These are phyloP conservation scores for Anolis sagrei DNA, from an alignment of 2,113 vertebrate genomes.

Conservation along the genomic window DNA sequence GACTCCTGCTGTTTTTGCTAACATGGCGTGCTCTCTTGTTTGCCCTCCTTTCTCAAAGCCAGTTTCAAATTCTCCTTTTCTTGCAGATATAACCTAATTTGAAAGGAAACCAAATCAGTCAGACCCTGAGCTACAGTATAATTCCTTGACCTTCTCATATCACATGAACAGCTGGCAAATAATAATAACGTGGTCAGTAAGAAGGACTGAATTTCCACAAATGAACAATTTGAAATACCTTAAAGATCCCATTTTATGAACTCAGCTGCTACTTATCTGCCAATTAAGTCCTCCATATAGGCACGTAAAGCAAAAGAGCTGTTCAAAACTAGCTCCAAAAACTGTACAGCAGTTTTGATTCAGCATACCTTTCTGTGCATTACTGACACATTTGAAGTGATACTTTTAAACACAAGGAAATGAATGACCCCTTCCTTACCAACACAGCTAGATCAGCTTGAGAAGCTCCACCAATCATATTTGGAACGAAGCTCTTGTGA, in stretches of 20 bases:
- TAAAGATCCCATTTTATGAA: neutral
- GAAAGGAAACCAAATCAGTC: slow-evolving; percentile 38
- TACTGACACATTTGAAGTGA: neutral
- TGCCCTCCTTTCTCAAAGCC: slow-evolving; percentile 99
- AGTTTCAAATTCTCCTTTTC: slow-evolving; percentile 99
- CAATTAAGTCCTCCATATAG: too few relatives aligned
- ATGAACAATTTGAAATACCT: too few relatives aligned
- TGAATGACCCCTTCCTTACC: slow-evolving; percentile 83
- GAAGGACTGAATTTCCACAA: neutral
- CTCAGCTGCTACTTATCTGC: too few relatives aligned
- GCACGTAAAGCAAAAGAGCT: neutral
- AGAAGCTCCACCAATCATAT: slow-evolving; percentile 98
- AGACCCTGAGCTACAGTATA: neutral
- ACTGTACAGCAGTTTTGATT: too few relatives aligned
- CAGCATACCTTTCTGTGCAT: neutral
- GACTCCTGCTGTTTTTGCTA: slow-evolving; percentile 98
- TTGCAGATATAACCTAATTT: slow-evolving; percentile 93
- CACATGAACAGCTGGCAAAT: neutral
- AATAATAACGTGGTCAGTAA: too few relatives aligned
- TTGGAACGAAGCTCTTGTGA: slow-evolving; percentile 99
- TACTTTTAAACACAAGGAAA: neutral
- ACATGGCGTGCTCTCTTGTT: slow-evolving; percentile 97
- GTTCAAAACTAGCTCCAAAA: neutral
- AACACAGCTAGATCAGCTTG: slow-evolving; percentile 97
- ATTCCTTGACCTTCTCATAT: neutral